Conservation (phyloP, 2,113 vertebrate genomes). For the Cheilinus undulatus region DNA sequence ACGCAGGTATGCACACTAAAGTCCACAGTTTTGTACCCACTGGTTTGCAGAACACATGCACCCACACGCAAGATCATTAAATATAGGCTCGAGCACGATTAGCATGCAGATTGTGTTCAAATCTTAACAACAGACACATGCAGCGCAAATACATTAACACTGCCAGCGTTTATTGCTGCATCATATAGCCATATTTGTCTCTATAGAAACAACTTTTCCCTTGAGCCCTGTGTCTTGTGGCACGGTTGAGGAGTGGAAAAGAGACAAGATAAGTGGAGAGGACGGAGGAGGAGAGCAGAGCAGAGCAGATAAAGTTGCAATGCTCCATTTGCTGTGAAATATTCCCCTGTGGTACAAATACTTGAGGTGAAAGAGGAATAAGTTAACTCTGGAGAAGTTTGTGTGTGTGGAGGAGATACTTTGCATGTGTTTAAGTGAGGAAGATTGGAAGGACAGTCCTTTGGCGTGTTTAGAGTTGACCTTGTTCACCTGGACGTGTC, state of each 20-base stretch:
- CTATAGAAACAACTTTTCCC: slow-evolving; percentile 24
- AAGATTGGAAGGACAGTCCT: no score
- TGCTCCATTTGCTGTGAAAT: slow-evolving; percentile 67
- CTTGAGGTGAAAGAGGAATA: slow-evolving; percentile 47
- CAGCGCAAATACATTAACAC: slow-evolving; percentile 5
- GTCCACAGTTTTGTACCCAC: neutral
- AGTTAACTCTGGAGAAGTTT: slow-evolving; percentile 53
- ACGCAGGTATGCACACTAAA: neutral
- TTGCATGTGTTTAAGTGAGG: neutral
- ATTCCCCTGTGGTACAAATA: slow-evolving; percentile 57
- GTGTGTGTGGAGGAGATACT: slow-evolving; percentile 1
- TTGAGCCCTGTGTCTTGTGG: slow-evolving; percentile 35
- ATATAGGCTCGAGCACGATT: neutral
- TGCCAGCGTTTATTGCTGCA: neutral
- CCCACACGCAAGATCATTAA: slow-evolving; percentile 2
- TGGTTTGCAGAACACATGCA: neutral
- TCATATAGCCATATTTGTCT: slow-evolving; percentile 14
- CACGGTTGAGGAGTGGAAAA: slow-evolving; percentile 36
- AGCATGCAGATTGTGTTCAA: neutral
- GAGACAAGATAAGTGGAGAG: slow-evolving; percentile 58
- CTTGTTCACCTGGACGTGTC: neutral
- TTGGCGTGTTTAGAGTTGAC: slow-evolving; percentile 2
- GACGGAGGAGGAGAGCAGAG: slow-evolving; percentile 44
- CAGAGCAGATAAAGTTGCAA: slow-evolving; percentile 61
- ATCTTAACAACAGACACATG: neutral